Conservation (phyloP, 2,797 vertebrate genomes). For the Xenops minutus region DNA sequence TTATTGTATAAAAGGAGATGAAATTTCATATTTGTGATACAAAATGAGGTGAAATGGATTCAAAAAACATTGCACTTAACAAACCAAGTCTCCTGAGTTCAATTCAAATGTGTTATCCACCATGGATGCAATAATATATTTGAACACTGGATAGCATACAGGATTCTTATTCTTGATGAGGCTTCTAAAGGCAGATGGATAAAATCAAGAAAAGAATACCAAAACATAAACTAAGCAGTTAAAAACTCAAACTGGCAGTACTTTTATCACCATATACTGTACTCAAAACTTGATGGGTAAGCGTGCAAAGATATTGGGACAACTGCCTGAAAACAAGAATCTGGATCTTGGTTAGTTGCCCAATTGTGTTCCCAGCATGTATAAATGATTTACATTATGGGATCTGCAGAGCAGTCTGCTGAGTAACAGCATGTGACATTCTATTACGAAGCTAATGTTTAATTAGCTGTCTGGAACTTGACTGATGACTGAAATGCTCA, state of each 20-base stretch:
- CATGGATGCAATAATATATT: neutral
- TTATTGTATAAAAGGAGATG: neutral
- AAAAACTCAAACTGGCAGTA: neutral
- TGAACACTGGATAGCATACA: neutral
- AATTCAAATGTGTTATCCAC: neutral
- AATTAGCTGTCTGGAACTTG: neutral
- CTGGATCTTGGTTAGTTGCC: rapidly evolving
- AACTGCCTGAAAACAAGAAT: neutral
- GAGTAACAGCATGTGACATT: neutral
- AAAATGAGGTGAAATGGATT: neutral
- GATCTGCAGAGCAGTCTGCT: neutral
- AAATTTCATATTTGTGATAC: neutral
- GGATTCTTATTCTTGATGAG: neutral
- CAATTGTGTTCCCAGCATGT: neutral
- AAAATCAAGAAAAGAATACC: neutral
- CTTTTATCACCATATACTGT: rapidly evolving
- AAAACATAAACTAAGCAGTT: neutral
- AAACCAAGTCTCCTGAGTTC: neutral
- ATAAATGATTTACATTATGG: neutral
- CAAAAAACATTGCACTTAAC: neutral
- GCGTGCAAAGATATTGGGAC: neutral
- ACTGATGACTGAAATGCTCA: neutral
- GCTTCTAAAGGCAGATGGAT: neutral
- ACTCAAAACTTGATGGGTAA: neutral
- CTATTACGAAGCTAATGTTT: neutral